phyloP scores from a whole-genome alignment of 1,140 invertebrate genomes.

The Saccostrea echinata region DNA sequence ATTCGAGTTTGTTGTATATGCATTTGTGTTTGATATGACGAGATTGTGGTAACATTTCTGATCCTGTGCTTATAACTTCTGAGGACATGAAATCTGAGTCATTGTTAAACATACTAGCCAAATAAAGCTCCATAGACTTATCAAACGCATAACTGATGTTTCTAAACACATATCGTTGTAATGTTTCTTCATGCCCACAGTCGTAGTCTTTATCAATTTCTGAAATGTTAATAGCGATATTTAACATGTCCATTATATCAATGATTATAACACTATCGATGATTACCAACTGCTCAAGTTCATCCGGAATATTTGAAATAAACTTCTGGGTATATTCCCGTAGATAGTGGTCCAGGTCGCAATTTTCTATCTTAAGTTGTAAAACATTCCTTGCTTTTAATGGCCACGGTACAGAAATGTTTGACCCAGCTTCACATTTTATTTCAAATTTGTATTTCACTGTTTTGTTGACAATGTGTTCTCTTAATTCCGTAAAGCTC shows the following conservation, averaged over 20 bases:
- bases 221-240: conserved; percentile 45
- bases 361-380: conserved; percentile 45
- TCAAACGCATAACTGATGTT: conserved; percentile 58
- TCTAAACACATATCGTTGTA: conserved; percentile 44
- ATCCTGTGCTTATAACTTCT: conserved; percentile 45
- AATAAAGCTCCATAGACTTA: neutral
- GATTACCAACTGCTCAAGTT: conserved; percentile 46
- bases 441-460: conserved; percentile 54
- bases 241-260: conserved; percentile 40
- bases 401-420: conserved; percentile 60
- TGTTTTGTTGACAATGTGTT: conserved; percentile 34
- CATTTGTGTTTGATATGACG: conserved; percentile 54
- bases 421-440: conserved; percentile 45
- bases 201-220: conserved; percentile 56
- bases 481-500: conserved; percentile 52
- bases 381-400: conserved; percentile 53
- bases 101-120: neutral
- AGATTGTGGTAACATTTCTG: conserved; percentile 48
- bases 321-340: conserved; percentile 37
- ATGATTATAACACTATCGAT: conserved; percentile 40
- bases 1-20: conserved; percentile 51
- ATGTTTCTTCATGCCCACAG: conserved; percentile 60
- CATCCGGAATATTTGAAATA: conserved; percentile 52
- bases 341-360: conserved; percentile 57
- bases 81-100: neutral